Conservation (phyloP, 2,113 vertebrate species). For the Hippocampus abdominalis region DNA sequence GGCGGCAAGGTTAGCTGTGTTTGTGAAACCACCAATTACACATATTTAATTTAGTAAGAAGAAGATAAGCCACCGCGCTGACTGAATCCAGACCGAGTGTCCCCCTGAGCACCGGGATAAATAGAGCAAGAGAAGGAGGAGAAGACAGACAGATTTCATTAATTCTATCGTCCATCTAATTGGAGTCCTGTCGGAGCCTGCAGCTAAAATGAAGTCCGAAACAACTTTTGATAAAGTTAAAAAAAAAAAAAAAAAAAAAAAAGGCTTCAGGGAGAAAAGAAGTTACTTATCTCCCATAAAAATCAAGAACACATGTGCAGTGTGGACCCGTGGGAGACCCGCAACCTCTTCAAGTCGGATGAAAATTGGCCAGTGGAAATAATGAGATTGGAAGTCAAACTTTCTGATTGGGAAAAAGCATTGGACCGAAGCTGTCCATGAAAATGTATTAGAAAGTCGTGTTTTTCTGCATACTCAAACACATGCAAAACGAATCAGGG, state of each 20-base stretch:
- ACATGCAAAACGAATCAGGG: not conserved
- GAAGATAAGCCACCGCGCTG: slow-evolving; percentile 51
- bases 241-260: slow-evolving; percentile 13
- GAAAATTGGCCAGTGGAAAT: slow-evolving; percentile 50
- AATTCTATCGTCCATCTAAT: slow-evolving; percentile 68
- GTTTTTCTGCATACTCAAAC: not conserved
- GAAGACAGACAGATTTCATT: slow-evolving; percentile 64
- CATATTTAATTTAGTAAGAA: slow-evolving; percentile 70
- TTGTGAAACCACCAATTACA: slow-evolving; percentile 72
- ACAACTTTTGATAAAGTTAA: slow-evolving; percentile 59
- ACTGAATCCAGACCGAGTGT: slow-evolving; percentile 70
- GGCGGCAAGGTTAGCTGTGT: slow-evolving; percentile 70
- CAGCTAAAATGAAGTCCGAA: slow-evolving; percentile 65
- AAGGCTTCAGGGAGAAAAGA: slow-evolving; percentile 27
- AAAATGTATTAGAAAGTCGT: not conserved
- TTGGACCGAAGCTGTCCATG: slow-evolving; percentile 19
- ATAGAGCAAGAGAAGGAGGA: slow-evolving; percentile 64
- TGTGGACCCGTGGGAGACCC: slow-evolving; percentile 44
- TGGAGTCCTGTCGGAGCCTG: slow-evolving; percentile 63
- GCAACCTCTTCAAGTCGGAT: slow-evolving; percentile 39
- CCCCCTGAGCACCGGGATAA: slow-evolving; percentile 69
- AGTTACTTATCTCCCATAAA: slow-evolving; percentile 46
- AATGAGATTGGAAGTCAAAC: slow-evolving; percentile 44
- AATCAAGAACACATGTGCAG: slow-evolving; percentile 53
- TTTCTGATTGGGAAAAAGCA: slow-evolving; percentile 31